Conservation (phyloP, 23 tunicate genomes). For the Pegea sp. region DNA sequence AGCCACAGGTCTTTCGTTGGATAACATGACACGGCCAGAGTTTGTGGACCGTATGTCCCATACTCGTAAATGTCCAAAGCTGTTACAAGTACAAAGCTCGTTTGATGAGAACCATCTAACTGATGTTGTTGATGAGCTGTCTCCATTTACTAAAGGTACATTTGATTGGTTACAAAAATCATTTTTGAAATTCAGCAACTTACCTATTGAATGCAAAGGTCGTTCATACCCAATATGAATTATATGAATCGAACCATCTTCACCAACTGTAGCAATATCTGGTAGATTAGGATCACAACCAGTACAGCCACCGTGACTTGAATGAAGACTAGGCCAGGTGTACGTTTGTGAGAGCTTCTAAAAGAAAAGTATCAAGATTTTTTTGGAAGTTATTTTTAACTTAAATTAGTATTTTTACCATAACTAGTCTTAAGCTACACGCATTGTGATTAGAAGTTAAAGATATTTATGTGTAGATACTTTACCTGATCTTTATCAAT, state of each 20-base stretch:
- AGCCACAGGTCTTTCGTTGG: constrained; percentile 30
- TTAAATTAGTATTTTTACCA: too few relatives aligned
- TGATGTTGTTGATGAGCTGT: constrained; percentile 55
- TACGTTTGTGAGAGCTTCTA: too few relatives aligned
- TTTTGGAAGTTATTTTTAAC: too few relatives aligned
- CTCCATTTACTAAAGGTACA: constrained; percentile 10
- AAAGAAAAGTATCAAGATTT: too few relatives aligned
- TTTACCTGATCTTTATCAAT: background rate
- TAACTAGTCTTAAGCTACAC: too few relatives aligned
- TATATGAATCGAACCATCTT: constrained; percentile 45
- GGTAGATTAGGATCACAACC: constrained; percentile 30
- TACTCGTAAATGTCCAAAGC: constrained; percentile 45
- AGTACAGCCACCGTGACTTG: constrained; percentile 39
- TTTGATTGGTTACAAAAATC: too few relatives aligned
- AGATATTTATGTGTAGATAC: too few relatives aligned
- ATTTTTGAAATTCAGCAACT: background rate
- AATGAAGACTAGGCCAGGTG: too few relatives aligned
- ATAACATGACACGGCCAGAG: constrained; percentile 23
- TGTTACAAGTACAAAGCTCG: constrained; percentile 8
- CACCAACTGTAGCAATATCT: constrained; percentile 50
- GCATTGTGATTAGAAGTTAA: too few relatives aligned
- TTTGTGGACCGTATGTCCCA: constrained; percentile 40
- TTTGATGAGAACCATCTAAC: constrained; percentile 11
- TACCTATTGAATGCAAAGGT: constrained; percentile 40
- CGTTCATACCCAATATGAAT: constrained; percentile 22